phyloP scores from a whole-genome alignment of 2,113 vertebrate genomes.

The Chaetura pelagica region DNA sequence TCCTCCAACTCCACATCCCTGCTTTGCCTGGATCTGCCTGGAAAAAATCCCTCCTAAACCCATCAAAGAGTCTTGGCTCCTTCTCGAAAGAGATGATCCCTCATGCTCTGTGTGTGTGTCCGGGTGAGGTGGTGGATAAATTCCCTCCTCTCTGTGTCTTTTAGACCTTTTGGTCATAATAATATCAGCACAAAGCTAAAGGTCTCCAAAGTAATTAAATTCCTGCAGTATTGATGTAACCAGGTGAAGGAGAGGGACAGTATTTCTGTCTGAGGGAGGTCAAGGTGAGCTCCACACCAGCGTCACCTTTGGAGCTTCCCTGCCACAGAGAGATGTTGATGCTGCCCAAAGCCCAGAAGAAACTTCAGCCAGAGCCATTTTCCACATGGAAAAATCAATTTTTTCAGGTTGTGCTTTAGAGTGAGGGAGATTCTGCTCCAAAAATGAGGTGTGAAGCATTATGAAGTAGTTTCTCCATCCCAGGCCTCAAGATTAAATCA shows the following conservation, averaged over 20 bases:
- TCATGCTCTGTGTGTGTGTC: background rate
- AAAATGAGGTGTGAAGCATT: background rate
- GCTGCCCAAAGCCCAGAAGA: background rate
- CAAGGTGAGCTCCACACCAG: background rate
- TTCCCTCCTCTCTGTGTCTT: background rate
- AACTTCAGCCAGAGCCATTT: background rate
- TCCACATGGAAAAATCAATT: background rate
- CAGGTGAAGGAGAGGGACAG: background rate
- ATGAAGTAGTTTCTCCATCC: background rate
- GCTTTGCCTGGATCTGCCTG: rapidly evolving
- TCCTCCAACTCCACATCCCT: background rate
- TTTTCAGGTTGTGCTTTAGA: background rate
- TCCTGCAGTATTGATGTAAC: background rate
- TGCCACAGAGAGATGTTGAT: background rate
- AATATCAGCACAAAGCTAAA: background rate
- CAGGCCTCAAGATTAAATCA: background rate
- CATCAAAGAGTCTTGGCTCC: rapidly evolving
- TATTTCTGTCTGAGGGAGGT: background rate
- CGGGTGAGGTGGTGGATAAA: background rate
- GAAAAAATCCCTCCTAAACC: background rate
- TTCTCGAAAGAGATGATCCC: background rate
- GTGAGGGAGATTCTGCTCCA: background rate
- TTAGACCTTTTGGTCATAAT: background rate
- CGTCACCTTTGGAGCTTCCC: background rate
- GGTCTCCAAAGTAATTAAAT: constrained; percentile 4